A percentile compares a stretch with the other conserved stretches of the same genome.
phyloP scores from a whole-genome alignment of 2,888 invertebrate genomes.

The Rhyacophila evoluta region DNA sequence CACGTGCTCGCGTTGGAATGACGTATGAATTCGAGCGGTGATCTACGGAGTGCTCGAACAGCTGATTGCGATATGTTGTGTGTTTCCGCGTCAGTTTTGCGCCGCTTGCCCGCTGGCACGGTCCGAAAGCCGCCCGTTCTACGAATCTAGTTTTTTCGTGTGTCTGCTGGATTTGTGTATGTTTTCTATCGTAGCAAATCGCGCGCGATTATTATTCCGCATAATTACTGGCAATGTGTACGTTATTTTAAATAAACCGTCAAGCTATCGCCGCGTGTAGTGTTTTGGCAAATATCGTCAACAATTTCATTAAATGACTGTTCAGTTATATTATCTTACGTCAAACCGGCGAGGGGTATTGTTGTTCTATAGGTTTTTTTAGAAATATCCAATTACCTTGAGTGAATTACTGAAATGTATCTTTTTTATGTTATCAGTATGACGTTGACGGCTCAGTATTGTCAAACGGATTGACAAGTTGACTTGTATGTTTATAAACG shows the following conservation, averaged over 20 bases:
- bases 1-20: background rate
- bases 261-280: background rate
- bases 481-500: no score
- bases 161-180: background rate
- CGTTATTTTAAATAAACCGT: no score
- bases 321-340: background rate
- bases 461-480: no score
- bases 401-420: no score
- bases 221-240: no score
- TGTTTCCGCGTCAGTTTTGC: slow-evolving; percentile 7
- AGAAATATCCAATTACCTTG: no score
- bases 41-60: background rate
- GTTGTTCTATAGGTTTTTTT: background rate
- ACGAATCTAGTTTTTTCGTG: slow-evolving; percentile 8
- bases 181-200: background rate
- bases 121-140: background rate
- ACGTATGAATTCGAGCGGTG: background rate
- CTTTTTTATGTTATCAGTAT: no score
- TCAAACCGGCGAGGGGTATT: background rate
- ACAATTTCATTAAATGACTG: background rate
- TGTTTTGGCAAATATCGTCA: background rate
- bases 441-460: no score
- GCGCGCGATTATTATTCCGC: background rate
- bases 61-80: background rate
- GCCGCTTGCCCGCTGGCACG: background rate